Base-by-base conservation (phyloP, 2,888 invertebrate genomes). In the Hylaea fasciaria region DNA sequence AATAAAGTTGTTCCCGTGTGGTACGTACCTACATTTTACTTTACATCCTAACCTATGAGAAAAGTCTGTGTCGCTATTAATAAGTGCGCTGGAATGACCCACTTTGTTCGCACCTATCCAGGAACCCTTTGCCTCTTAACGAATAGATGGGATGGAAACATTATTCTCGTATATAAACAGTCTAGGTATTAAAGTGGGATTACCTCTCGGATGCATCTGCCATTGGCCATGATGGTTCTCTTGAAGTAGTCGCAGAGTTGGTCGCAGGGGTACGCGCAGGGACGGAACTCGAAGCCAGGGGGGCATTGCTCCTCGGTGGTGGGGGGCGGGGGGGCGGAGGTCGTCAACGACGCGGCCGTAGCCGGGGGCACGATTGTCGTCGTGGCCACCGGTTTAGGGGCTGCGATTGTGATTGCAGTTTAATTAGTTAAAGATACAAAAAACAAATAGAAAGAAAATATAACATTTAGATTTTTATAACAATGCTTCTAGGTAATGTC, bases 211-310 rank as follows among this genome's bases (percentile, higher is more conserved):
- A 79, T 59, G 69, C 94, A 94, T 16, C 85, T 70, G 0, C 92
- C 93, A 13, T 82, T 73, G 2, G 79, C 68, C 52, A 81, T 73
- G 12, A 94, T 68, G 0, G 79, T 78, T 47, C 92, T 85, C 40
- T 89, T 90, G 80, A 94, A 96, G 76, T 94, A 94, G 53, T 94
- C 89, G 75, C 97, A 97, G 0, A 96, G 87, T 61, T 93, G 93
- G 65, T 94, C 93, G 78, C 97, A 97, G 10, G 94, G 92, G 72
- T 95, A 94, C 0, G 95, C 96, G 76, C 97, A 97, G 0, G 94
- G 89, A 0, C 93, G 90, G 92, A 94, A 95, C n/a, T 89, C 83
- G 60, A 93, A 88, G 0, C 94, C 95, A 0, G 85, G 80, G 0
- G 85, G 84, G 54, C 91, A 91, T 0, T 39, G 62, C 0, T 10